phyloP scores from a whole-genome alignment of 2,113 vertebrate species.

The Stegastes partitus region DNA sequence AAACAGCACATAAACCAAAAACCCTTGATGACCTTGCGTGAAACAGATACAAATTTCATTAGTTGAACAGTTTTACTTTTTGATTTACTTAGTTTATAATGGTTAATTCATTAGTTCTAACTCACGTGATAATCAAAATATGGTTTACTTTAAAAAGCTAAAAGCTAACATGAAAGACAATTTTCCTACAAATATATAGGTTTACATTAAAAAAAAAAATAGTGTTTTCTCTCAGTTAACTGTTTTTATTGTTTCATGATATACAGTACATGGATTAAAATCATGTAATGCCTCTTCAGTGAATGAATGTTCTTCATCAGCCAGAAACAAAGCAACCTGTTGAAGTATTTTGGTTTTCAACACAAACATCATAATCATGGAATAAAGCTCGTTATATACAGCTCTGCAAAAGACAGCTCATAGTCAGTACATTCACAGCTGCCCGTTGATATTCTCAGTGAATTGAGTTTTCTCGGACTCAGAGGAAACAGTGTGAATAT shows the following conservation, averaged over 20 bases:
- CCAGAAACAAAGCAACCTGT: background rate
- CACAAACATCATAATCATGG: background rate
- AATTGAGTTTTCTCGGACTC: conserved; percentile 12
- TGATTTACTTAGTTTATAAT: background rate
- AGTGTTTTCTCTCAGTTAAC: background rate
- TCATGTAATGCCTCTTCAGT: conserved; percentile 17
- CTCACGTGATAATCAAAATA: background rate
- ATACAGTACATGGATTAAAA: conserved; percentile 21
- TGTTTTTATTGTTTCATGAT: background rate
- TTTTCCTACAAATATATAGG: background rate
- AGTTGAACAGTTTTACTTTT: background rate
- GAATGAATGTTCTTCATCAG: background rate
- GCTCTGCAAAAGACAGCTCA: conserved; percentile 2
- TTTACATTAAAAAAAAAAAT: background rate
- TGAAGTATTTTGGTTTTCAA: conserved; percentile 27
- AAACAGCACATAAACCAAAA: conserved; percentile 21
- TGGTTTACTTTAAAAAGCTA: background rate
- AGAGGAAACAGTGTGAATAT: conserved; percentile 21
- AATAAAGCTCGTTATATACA: conserved; percentile 50
- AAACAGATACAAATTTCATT: background rate
- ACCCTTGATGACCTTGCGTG: background rate
- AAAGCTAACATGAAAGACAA: background rate
- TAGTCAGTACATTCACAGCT: conserved; percentile 56
- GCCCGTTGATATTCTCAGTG: conserved; percentile 32
- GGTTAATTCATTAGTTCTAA: background rate